Conservation (phyloP, 2,888 invertebrate genomes). For the Tigriopus californicus region DNA sequence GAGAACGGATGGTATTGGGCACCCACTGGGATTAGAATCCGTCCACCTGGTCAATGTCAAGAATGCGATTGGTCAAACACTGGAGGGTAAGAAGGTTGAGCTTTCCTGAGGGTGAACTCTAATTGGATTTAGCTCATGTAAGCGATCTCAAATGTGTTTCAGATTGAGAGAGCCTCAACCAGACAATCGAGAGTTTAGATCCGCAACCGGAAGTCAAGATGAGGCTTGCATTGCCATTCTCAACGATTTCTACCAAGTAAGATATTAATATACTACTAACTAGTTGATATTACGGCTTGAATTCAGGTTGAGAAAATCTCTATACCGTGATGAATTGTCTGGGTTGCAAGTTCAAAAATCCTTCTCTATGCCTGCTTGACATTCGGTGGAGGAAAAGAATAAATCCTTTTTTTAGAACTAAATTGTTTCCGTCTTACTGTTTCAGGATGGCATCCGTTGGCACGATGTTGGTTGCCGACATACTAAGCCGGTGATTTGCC, state of each 20-base stretch:
- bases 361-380: too few relatives aligned
- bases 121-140: too few relatives aligned
- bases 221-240: not conserved
- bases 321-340: too few relatives aligned
- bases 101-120: not conserved
- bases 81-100: not conserved
- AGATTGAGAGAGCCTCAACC: not conserved
- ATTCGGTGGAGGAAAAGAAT: too few relatives aligned
- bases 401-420: too few relatives aligned
- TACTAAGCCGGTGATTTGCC: not conserved
- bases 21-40: not conserved
- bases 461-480: not conserved
- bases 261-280: too few relatives aligned
- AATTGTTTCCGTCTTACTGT: too few relatives aligned
- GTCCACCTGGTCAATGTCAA: not conserved
- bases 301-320: too few relatives aligned
- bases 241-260: not conserved
- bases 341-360: too few relatives aligned
- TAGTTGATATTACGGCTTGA: too few relatives aligned
- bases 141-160: not conserved
- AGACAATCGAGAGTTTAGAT: not conserved
- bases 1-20: not conserved
- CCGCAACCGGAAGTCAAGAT: not conserved
- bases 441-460: not conserved
- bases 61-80: not conserved